phyloP scores from a whole-genome alignment of 2,113 vertebrate genomes.

The Melozone crissalis region DNA sequence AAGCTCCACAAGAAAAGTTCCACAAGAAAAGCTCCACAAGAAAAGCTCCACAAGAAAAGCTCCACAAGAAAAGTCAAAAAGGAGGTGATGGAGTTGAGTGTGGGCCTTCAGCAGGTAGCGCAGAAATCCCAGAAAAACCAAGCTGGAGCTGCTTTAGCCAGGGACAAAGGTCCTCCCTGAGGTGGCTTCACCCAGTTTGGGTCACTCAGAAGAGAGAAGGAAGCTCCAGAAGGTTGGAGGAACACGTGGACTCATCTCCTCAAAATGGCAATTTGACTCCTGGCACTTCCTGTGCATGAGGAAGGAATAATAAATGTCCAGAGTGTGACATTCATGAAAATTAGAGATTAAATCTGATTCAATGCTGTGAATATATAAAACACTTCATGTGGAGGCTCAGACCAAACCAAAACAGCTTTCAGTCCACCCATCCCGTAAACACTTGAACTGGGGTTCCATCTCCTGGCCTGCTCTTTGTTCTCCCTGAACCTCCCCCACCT shows the following conservation, averaged over 20 bases:
- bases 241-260: not conserved
- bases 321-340: not conserved
- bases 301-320: not conserved
- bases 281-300: not conserved
- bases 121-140: not conserved
- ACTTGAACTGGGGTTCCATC: not conserved
- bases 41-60: too few species aligned
- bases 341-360: not conserved
- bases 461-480: not conserved
- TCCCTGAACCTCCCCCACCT: not conserved
- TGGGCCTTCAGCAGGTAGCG: not conserved
- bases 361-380: not conserved
- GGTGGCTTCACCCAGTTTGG: not conserved
- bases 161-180: not conserved
- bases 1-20: not conserved
- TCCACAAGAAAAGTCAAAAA: not conserved
- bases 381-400: not conserved
- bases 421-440: not conserved
- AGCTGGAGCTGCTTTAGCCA: not conserved
- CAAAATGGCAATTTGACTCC: not conserved
- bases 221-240: not conserved
- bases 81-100: accelerated
- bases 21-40: too few species aligned
- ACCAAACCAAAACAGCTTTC: not conserved
- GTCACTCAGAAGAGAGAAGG: not conserved